Evolutionary conservation across 2,797 vertebrate genomes (phyloP).

Genomic region (Enteromius anoplus): DNA sequence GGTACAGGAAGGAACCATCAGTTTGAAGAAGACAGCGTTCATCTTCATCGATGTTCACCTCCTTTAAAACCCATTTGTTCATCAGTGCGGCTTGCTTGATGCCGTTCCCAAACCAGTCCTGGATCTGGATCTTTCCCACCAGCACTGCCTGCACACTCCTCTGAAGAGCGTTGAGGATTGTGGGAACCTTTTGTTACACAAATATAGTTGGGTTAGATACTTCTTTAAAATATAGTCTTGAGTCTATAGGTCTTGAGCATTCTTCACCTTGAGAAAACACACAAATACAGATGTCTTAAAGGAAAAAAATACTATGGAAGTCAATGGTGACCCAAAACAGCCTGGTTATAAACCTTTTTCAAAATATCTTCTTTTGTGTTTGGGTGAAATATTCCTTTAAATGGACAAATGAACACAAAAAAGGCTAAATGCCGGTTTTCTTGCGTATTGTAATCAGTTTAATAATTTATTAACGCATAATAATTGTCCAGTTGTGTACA

Average conservation of each 20-base stretch:
- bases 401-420: background rate
- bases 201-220: background rate
- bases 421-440: background rate
- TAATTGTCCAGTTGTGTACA: no score
- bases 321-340: no score
- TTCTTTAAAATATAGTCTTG: background rate
- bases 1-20: slow-evolving; percentile 96
- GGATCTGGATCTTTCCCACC: slow-evolving; percentile 98
- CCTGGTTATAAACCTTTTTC: no score
- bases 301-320: no score
- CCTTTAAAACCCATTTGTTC: slow-evolving; percentile 97
- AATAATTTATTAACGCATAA: no score
- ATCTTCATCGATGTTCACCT: slow-evolving; percentile 92
- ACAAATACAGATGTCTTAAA: background rate
- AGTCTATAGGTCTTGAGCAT: background rate
- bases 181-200: slow-evolving; percentile 85
- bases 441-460: background rate
- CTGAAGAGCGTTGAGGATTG: slow-evolving; percentile 94
- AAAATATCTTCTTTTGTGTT: no score
- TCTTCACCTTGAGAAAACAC: background rate
- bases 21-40: slow-evolving; percentile 97
- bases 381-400: background rate
- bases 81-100: slow-evolving; percentile 97
- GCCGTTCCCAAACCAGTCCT: slow-evolving; percentile 98
- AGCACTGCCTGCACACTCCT: slow-evolving; percentile 97